Base-by-base conservation (phyloP, 92 coral and sea anemone species). In the Muricea muricata region DNA sequence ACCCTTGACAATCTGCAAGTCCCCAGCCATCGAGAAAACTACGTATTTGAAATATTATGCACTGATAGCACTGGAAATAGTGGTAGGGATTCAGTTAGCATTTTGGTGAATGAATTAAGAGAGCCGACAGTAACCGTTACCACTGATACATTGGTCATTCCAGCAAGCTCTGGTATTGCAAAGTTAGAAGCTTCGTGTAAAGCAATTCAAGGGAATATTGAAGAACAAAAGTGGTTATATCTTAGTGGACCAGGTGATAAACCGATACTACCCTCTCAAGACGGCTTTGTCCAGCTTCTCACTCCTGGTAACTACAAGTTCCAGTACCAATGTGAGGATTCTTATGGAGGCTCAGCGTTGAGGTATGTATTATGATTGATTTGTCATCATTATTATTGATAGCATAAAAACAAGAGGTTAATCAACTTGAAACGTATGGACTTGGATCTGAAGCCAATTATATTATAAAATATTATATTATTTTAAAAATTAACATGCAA, bases 1-100 rank as follows among this genome's bases (percentile, higher is more conserved):
- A 3, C 60, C 13, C 31, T 47, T 6, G 6, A 32, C 11, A 46
- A 26, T 8, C 23, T 73, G 29, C 42, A 20, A 24, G 58, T 73
- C 21, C 79, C 79, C 58, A 73, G 7, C 15, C 34, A 73, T 2
- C 79, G 6, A 1, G 79, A 60, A 24, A 73, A 26, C 58, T 73
- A 73, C n/a, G 25, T 41, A 40, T 73, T 73, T 41, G 79, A 41
- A 18, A 32, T 73, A 23, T 17, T 10, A n/a, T 73, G 79, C n/a
- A 45, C 33, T 1, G 79, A 73, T 45, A 21, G 46, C 33, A 41
- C 58, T 5, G 33, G 17, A 3, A n/a, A 41, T 60, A 73, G 8
- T 0, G 15, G 29, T 45, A 47, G 20, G 23, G 6, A 41, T 26
- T 60, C 34, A 20, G 58, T 73, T 26, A 11, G 23, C n/a, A 20